Conservation (phyloP, 2,888 invertebrate genomes). For the Eucera pruinosa region DNA sequence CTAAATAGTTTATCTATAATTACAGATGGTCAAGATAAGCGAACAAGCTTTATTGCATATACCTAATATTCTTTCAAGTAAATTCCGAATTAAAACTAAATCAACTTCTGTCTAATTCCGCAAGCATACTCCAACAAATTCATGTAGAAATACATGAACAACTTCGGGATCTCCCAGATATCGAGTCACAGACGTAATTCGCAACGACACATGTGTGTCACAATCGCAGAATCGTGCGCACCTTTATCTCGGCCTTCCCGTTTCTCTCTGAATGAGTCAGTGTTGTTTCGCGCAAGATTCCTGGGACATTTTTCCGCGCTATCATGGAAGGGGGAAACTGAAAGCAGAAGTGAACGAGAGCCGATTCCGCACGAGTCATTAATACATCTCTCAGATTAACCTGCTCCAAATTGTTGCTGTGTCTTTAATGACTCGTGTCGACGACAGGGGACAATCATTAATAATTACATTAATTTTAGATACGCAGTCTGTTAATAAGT, state of each 20-base stretch:
- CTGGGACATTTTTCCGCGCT: slow-evolving; percentile 19
- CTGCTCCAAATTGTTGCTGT: no score
- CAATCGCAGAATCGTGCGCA: slow-evolving; percentile 1
- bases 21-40: no score
- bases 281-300: slow-evolving; percentile 21
- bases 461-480: neutral
- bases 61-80: no score
- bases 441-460: no score
- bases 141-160: no score
- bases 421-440: slow-evolving; percentile 17
- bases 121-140: no score
- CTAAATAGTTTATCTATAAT: no score
- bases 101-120: no score
- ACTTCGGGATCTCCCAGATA: neutral
- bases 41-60: no score
- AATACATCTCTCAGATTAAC: neutral
- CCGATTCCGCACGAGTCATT: neutral
- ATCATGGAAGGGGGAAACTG: neutral
- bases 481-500: neutral
- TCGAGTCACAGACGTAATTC: neutral
- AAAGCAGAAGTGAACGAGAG: slow-evolving; percentile 16
- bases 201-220: slow-evolving; percentile 10
- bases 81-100: no score
- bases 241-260: slow-evolving; percentile 29
- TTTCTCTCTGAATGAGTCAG: slow-evolving; percentile 35